Conservation (phyloP, 2,888 invertebrate genomes). For the Heliconius hortense region DNA sequence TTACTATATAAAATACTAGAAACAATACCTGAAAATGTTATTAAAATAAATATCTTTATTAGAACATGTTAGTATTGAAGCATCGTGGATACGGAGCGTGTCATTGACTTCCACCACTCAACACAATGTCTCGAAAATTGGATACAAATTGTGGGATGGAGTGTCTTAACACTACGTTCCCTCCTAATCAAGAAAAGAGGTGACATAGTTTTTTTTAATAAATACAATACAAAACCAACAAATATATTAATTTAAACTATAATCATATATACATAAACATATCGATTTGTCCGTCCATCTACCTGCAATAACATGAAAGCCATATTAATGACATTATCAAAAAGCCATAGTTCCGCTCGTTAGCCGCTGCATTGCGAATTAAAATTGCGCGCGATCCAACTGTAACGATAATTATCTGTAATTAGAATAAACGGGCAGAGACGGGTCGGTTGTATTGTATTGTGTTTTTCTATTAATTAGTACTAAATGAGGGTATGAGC, state of each 20-base stretch:
- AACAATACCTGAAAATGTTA: no score
- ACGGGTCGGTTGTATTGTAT: conserved; percentile 32
- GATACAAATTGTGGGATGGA: no score
- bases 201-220: no score
- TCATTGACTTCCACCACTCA: no score
- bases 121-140: no score
- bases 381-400: conserved; percentile 68
- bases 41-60: no score
- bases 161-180: no score
- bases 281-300: conserved; percentile 32
- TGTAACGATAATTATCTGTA: conserved; percentile 70
- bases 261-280: conserved; percentile 23
- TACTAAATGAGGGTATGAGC: conserved; percentile 6
- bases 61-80: no score
- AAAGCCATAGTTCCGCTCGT: conserved; percentile 72
- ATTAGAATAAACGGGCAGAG: conserved; percentile 65
- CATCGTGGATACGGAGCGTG: no score
- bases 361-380: conserved; percentile 66
- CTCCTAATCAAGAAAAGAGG: no score
- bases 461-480: conserved; percentile 33
- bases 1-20: no score
- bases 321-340: conserved; percentile 72
- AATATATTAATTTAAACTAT: conserved; percentile 14
- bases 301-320: conserved; percentile 46
- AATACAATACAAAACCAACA: background rate